Conservation (phyloP, 2,797 vertebrate genomes). For the Crenuchus spilurus region DNA sequence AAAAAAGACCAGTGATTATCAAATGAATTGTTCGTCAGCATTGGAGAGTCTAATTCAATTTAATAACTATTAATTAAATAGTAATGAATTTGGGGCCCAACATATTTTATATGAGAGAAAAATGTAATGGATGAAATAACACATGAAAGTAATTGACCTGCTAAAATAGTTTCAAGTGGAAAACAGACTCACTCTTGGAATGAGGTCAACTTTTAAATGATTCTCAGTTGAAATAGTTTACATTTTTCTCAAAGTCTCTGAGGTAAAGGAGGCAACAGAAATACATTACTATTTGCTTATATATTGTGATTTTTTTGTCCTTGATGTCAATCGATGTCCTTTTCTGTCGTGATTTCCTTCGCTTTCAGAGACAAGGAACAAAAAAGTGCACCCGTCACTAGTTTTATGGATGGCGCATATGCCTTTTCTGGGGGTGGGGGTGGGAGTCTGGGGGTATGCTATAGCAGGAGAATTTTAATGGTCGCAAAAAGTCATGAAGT, state of each 20-base stretch:
- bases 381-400: too few relatives aligned
- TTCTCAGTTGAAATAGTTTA: not conserved
- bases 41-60: not conserved
- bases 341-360: not conserved
- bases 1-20: not conserved
- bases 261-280: not conserved
- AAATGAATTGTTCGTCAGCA: not conserved
- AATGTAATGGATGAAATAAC: not conserved
- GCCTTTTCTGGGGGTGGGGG: too few relatives aligned
- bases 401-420: too few relatives aligned
- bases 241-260: not conserved
- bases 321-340: not conserved
- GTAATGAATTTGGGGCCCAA: not conserved
- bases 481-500: too few relatives aligned
- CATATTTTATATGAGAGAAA: not conserved
- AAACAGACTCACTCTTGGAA: not conserved
- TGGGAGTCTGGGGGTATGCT: too few relatives aligned
- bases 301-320: not conserved
- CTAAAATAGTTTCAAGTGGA: not conserved
- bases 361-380: too few relatives aligned
- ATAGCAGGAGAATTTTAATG: too few relatives aligned
- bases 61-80: too few relatives aligned
- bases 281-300: not conserved
- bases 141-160: not conserved
- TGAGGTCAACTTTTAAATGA: conserved; percentile 2